phyloP scores from a whole-genome alignment of 2,888 invertebrate species.

The Drosophila histrio region DNA sequence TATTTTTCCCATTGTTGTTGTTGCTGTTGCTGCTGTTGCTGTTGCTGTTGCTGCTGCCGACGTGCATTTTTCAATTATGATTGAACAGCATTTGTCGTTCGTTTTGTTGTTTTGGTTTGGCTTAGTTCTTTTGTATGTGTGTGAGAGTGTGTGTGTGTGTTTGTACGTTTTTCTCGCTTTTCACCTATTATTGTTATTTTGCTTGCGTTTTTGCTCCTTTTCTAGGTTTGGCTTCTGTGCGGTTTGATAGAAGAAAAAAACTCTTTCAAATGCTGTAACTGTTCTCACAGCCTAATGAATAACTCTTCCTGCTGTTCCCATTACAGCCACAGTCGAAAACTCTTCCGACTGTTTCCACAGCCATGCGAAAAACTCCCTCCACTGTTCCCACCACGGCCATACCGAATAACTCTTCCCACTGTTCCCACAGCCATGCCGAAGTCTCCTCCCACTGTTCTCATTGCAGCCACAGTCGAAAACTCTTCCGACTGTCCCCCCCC shows the following conservation, averaged over 20 bases:
- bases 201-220: conserved; percentile 13
- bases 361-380: no score
- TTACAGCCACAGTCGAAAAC: no score
- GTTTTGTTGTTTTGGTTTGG: conserved; percentile 78
- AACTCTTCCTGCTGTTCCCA: neutral
- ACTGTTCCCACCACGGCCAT: no score
- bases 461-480: no score
- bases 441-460: no score
- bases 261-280: neutral
- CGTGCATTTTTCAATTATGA: conserved; percentile 77
- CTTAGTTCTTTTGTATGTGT: conserved; percentile 56
- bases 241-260: neutral
- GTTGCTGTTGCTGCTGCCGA: conserved; percentile 25
- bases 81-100: conserved; percentile 77
- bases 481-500: no score
- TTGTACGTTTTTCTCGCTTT: conserved; percentile 35
- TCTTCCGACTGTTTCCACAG: neutral
- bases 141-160: conserved; percentile 2
- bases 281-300: neutral
- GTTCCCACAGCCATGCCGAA: no score
- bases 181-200: conserved; percentile 29
- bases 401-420: no score
- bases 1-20: conserved; percentile 40
- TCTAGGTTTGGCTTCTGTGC: conserved; percentile 19
- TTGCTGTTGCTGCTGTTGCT: conserved; percentile 28